Evolutionary conservation across 2,113 vertebrate species (phyloP).

Genomic region (Excalfactoria chinensis): DNA sequence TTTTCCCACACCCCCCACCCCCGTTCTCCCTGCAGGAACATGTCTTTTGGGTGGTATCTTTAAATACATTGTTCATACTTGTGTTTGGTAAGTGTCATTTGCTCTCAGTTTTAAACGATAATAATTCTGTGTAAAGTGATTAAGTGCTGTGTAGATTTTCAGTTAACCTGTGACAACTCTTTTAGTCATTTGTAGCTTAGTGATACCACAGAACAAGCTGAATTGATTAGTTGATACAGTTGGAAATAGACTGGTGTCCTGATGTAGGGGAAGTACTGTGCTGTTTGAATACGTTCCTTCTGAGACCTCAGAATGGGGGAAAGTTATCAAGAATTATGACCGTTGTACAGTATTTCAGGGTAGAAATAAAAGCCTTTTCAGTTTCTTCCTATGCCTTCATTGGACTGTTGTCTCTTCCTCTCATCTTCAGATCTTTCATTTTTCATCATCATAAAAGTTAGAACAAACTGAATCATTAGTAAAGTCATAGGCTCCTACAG

Average conservation of each 20-base stretch:
- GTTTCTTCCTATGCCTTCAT: not conserved
- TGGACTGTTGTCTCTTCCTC: rapidly evolving
- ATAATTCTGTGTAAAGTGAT: not conserved
- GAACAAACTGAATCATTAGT: not conserved
- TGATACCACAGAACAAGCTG: not conserved
- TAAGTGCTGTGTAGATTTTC: not conserved
- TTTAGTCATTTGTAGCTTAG: rapidly evolving
- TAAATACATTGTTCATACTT: conserved; percentile 96
- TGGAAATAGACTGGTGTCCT: not conserved
- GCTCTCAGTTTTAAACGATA: not conserved
- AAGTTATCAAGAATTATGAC: not conserved
- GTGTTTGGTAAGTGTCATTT: conserved; percentile 90
- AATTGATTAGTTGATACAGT: not conserved
- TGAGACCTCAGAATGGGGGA: not conserved
- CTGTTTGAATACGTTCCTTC: not conserved
- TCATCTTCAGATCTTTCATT: not conserved
- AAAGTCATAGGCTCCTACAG: not conserved
- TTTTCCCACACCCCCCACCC: not conserved
- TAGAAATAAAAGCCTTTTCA: not conserved
- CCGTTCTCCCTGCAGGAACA: conserved; percentile 82
- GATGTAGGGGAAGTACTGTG: not conserved
- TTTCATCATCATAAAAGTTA: not conserved
- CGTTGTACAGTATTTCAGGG: not conserved
- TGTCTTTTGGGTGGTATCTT: conserved; percentile 98
- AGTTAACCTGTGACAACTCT: too few relatives aligned